phyloP scores from a whole-genome alignment of 2,888 invertebrate genomes.

The Cataglyphis livida region DNA sequence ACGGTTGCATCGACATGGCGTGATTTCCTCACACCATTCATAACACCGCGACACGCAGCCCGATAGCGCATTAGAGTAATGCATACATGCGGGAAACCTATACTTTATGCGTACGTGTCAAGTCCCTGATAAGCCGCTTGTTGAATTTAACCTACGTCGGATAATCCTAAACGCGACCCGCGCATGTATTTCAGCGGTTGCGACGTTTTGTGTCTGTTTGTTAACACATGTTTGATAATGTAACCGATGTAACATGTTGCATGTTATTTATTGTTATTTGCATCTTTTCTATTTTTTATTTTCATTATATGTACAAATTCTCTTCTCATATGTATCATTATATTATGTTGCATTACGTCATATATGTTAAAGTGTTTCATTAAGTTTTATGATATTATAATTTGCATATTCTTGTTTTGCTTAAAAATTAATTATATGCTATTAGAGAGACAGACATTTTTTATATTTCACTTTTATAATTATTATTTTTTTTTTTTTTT shows the following conservation, averaged over 20 bases:
- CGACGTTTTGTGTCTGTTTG: neutral
- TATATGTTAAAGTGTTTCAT: neutral
- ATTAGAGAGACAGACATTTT: neutral
- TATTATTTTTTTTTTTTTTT: too few species aligned
- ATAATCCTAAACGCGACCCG: constrained; percentile 25
- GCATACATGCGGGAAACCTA: constrained; percentile 33
- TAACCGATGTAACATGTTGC: neutral
- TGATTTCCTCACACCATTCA: constrained; percentile 67
- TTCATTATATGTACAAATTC: neutral
- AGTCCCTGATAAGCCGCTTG: constrained; percentile 51
- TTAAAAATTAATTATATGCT: neutral
- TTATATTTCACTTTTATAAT: neutral
- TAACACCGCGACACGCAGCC: constrained; percentile 45
- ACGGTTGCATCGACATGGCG: constrained; percentile 57
- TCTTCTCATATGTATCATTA: neutral
- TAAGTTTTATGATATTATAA: neutral
- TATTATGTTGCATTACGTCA: neutral
- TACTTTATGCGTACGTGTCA: constrained; percentile 48
- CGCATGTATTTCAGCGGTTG: constrained; percentile 3
- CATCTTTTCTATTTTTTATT: neutral
- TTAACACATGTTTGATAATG: neutral
- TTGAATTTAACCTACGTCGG: constrained; percentile 38
- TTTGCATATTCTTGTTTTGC: neutral
- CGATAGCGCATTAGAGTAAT: constrained; percentile 42
- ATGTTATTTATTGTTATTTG: neutral